Evolutionary conservation across 2,888 invertebrate species (phyloP).

Genomic region (Megastigmus dorsalis): DNA sequence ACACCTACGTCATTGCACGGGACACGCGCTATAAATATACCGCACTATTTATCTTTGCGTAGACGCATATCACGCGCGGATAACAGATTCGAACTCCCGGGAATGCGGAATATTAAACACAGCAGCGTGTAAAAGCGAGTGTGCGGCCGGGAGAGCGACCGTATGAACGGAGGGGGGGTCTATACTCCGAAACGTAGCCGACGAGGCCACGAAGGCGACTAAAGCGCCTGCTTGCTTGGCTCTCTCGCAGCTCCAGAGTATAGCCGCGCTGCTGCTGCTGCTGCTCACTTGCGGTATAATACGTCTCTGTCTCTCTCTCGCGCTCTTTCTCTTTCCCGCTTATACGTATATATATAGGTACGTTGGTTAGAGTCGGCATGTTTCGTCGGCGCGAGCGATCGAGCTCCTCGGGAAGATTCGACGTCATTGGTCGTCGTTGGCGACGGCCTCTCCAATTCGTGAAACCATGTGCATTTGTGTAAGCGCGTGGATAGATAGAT

Average conservation of each 20-base stretch:
- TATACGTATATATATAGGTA: too few relatives aligned
- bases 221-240: conserved; percentile 12
- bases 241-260: neutral
- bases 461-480: too few relatives aligned
- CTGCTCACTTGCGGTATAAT: neutral
- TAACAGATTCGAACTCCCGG: too few relatives aligned
- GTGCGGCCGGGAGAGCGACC: too few relatives aligned
- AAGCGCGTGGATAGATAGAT: too few relatives aligned
- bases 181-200: conserved; percentile 38
- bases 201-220: conserved; percentile 55
- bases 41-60: too few relatives aligned
- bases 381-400: neutral
- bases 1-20: too few relatives aligned
- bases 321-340: conserved; percentile 9
- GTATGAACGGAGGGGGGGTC: neutral
- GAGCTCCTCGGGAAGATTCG: conserved; percentile 1
- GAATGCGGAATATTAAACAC: too few relatives aligned
- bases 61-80: too few relatives aligned
- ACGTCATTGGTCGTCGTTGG: conserved; percentile 23
- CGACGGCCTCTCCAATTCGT: neutral
- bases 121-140: too few relatives aligned
- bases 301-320: conserved; percentile 2
- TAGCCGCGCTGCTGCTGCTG: conserved; percentile 9
- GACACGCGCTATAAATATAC: too few relatives aligned
- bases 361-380: too few relatives aligned